These are phyloP conservation scores for Temnothorax nylanderi DNA, from an alignment of 1,140 invertebrate species.

Conservation along the genomic window DNA sequence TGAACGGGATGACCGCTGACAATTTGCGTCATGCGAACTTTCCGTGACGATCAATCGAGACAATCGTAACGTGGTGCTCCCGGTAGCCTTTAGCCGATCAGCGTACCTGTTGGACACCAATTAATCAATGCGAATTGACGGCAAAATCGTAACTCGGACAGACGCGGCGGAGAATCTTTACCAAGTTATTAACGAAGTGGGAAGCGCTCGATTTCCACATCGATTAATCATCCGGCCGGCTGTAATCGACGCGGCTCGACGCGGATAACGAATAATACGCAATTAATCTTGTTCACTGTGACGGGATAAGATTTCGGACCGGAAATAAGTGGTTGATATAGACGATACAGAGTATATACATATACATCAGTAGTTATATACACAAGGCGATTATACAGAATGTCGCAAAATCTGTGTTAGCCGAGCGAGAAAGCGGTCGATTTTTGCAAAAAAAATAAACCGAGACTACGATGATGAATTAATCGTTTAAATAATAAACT, in stretches of 20 bases:
- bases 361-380: slow-evolving; percentile 61
- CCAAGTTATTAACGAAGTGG: slow-evolving; percentile 43
- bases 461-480: not conserved
- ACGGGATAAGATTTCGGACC: slow-evolving; percentile 29
- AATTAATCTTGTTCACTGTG: slow-evolving; percentile 57
- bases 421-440: not conserved
- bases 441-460: not conserved
- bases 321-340: slow-evolving; percentile 16
- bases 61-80: not conserved
- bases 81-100: slow-evolving; percentile 49
- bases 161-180: not conserved
- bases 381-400: slow-evolving; percentile 23
- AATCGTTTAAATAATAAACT: not conserved
- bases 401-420: slow-evolving; percentile 16
- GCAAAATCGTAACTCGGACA: slow-evolving; percentile 27
- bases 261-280: slow-evolving; percentile 38
- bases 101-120: slow-evolving; percentile 71
- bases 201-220: slow-evolving; percentile 24
- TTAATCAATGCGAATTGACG: slow-evolving; percentile 62
- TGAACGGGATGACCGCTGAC: not conserved
- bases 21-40: not conserved
- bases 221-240: slow-evolving; percentile 63
- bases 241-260: slow-evolving; percentile 65
- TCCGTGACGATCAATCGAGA: slow-evolving; percentile 1
- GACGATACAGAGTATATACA: slow-evolving; percentile 45